Evolutionary conservation across 2,797 vertebrate species (phyloP).

Genomic region (Columba guinea): DNA sequence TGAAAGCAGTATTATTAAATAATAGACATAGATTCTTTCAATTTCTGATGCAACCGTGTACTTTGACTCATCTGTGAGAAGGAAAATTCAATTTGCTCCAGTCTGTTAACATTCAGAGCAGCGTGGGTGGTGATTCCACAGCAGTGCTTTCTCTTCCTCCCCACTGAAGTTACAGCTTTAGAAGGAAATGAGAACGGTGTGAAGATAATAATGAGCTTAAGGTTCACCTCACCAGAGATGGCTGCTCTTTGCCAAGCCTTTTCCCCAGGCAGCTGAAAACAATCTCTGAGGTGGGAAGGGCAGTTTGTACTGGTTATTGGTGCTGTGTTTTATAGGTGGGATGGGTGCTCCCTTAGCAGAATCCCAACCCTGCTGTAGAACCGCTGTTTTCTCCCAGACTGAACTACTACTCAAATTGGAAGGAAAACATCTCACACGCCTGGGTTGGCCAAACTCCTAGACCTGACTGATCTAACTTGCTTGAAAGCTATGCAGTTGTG

Average conservation of each 20-base stretch:
- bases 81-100: neutral
- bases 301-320: neutral
- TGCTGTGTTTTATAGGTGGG: slow-evolving; percentile 11
- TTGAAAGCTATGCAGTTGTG: slow-evolving; percentile 62
- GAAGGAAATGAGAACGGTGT: slow-evolving; percentile 3
- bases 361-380: slow-evolving; percentile 21
- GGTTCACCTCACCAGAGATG: neutral
- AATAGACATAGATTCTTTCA: neutral
- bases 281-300: neutral
- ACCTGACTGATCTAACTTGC: slow-evolving; percentile 53
- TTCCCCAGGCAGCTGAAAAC: neutral
- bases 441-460: slow-evolving; percentile 26
- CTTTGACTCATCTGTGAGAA: neutral
- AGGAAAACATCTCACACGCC: neutral
- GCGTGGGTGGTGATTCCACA: neutral
- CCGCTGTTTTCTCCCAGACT: slow-evolving; percentile 36
- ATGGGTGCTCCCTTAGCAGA: slow-evolving; percentile 18
- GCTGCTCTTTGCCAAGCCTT: neutral
- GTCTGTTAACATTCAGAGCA: neutral
- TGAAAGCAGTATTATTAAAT: neutral
- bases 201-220: neutral
- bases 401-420: slow-evolving; percentile 25
- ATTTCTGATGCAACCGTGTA: neutral
- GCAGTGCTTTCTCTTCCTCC: slow-evolving; percentile 33
- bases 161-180: slow-evolving; percentile 3